These are phyloP conservation scores for Phaetusa simplex DNA, from an alignment of 2,113 vertebrate genomes.

Conservation along the genomic window DNA sequence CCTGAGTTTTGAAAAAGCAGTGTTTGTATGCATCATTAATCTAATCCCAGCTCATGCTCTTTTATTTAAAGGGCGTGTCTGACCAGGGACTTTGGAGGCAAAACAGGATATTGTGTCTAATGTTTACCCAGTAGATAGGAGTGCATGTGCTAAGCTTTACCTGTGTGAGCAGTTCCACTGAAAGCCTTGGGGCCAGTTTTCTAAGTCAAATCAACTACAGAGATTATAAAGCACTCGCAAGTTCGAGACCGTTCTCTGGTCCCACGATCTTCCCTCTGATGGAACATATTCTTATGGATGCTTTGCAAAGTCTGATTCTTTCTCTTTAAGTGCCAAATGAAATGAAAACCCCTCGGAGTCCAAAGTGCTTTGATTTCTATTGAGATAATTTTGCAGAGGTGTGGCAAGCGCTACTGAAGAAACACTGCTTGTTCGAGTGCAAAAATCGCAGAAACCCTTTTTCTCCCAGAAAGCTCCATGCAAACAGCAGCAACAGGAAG, in stretches of 20 bases:
- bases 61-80: background rate
- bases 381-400: background rate
- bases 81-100: background rate
- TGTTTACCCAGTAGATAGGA: background rate
- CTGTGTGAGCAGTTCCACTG: background rate
- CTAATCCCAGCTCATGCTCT: background rate
- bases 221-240: fast-evolving
- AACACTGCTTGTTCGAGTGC: background rate
- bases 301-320: background rate
- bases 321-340: background rate
- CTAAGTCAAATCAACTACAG: background rate
- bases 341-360: background rate
- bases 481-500: background rate
- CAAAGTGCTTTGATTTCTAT: background rate
- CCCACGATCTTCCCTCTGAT: background rate
- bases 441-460: background rate
- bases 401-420: background rate
- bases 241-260: background rate
- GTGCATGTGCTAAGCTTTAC: background rate
- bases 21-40: background rate
- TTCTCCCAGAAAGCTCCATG: background rate
- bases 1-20: background rate
- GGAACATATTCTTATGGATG: fast-evolving
- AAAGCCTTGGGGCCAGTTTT: background rate
- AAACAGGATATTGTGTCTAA: background rate